These are phyloP conservation scores for Sylvietta virens DNA, from an alignment of 2,113 vertebrate genomes.

Conservation along the genomic window DNA sequence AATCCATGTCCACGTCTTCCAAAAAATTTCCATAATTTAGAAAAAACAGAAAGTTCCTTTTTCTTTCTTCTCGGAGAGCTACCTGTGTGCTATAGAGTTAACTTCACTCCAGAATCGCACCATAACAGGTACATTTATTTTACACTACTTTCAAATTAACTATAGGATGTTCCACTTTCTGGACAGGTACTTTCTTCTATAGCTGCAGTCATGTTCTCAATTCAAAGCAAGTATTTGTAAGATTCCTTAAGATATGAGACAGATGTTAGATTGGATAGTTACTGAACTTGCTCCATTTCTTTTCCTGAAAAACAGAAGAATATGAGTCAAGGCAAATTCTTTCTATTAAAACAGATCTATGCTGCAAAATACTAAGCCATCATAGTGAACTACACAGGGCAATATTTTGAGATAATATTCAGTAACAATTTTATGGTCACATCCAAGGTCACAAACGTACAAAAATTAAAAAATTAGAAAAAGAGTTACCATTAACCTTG, in stretches of 20 bases:
- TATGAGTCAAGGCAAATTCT: constrained; percentile 9
- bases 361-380: constrained; percentile 15
- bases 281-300: constrained; percentile 79
- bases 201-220: constrained; percentile 83
- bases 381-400: not conserved
- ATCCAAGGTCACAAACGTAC: not conserved
- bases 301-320: constrained; percentile 75
- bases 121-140: constrained; percentile 83
- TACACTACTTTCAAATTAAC: constrained; percentile 66
- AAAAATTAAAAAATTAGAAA: not conserved
- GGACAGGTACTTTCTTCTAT: constrained; percentile 71
- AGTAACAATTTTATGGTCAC: not conserved
- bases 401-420: constrained; percentile 22
- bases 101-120: constrained; percentile 78
- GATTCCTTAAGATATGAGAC: constrained; percentile 75
- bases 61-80: constrained; percentile 74
- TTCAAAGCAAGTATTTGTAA: constrained; percentile 69
- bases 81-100: constrained; percentile 80
- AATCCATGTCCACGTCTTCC: constrained; percentile 98
- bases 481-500: not conserved
- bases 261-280: constrained; percentile 75
- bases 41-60: constrained; percentile 69
- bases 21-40: constrained; percentile 99
- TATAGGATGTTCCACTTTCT: constrained; percentile 68
- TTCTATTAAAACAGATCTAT: not conserved